phyloP scores from a whole-genome alignment of 2,797 vertebrate genomes.

The Spondyliosoma cantharus region DNA sequence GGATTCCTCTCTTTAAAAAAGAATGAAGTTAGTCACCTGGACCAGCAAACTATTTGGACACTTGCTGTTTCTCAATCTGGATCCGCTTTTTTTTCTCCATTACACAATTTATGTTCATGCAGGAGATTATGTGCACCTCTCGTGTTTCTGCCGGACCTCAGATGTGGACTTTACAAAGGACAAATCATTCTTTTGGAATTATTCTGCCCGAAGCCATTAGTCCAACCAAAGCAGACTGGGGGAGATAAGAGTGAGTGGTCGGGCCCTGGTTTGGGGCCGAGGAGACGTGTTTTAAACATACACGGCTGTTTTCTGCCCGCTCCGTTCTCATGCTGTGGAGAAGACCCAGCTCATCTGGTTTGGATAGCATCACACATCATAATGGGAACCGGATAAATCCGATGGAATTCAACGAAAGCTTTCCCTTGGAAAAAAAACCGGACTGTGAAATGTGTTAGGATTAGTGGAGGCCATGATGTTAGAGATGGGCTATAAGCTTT shows the following conservation, averaged over 20 bases:
- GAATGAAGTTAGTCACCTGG: constrained; percentile 41
- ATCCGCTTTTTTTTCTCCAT: constrained; percentile 46
- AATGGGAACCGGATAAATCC: constrained; percentile 68
- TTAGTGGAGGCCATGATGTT: constrained; percentile 63
- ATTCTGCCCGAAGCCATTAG: constrained; percentile 73
- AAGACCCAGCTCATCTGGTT: constrained; percentile 79
- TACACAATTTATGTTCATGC: constrained; percentile 68
- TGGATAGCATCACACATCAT: constrained; percentile 80
- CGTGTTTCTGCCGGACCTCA: constrained; percentile 68
- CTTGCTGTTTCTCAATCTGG: constrained; percentile 56
- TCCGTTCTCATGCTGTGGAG: constrained; percentile 57
- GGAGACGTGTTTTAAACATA: constrained; percentile 63
- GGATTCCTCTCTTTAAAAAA: constrained; percentile 20
- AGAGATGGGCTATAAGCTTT: constrained; percentile 37
- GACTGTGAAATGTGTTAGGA: constrained; percentile 68
- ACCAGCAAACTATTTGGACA: constrained; percentile 43
- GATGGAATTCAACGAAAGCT: constrained; percentile 69
- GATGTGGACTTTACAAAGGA: constrained; percentile 66
- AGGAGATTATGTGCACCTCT: constrained; percentile 69
- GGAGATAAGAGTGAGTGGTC: constrained; percentile 71
- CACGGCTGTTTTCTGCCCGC: constrained; percentile 51
- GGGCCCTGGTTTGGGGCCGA: constrained; percentile 39
- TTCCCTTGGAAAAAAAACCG: constrained; percentile 48
- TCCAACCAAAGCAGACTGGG: constrained; percentile 60
- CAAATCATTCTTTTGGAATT: constrained; percentile 76